These are phyloP conservation scores for Steatocranus sp. DNA, from an alignment of 2,797 vertebrate genomes.

Conservation along the genomic window DNA sequence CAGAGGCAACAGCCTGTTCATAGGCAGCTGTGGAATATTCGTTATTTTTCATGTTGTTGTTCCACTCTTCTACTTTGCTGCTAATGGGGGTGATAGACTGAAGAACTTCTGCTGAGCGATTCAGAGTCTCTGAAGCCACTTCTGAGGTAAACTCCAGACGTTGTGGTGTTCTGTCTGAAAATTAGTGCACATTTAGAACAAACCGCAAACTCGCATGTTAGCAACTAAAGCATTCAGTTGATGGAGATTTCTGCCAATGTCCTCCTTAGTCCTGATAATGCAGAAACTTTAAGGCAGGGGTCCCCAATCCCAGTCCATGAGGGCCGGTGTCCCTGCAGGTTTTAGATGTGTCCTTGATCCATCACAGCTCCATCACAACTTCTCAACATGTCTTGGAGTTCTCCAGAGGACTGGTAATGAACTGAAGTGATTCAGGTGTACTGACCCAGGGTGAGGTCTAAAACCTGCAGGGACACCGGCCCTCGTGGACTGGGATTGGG, in stretches of 20 bases:
- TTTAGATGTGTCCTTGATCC: too few species aligned
- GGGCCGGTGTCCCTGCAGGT: too few species aligned
- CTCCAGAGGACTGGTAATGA: too few species aligned
- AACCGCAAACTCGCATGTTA: neutral
- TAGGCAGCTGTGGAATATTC: slow-evolving; percentile 81
- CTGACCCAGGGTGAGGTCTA: too few species aligned
- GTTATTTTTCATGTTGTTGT: slow-evolving; percentile 81
- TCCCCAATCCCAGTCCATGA: too few species aligned
- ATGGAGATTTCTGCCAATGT: neutral
- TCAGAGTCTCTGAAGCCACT: slow-evolving; percentile 76
- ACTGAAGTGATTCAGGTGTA: too few species aligned
- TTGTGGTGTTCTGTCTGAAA: slow-evolving; percentile 75
- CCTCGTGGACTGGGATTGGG: too few species aligned
- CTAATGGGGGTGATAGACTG: slow-evolving; percentile 78
- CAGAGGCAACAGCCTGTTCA: slow-evolving; percentile 79
- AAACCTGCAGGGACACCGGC: too few species aligned
- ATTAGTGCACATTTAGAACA: neutral
- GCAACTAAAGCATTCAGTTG: neutral
- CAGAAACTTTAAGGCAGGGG: neutral
- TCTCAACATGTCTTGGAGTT: too few species aligned
- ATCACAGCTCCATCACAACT: too few species aligned
- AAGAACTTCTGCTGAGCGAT: slow-evolving; percentile 76
- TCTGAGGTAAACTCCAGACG: slow-evolving; percentile 79
- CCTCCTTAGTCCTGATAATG: neutral
- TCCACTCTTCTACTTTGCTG: slow-evolving; percentile 81